A percentile compares a stretch with the other conserved stretches of the same genome.
These are phyloP conservation scores for Dryoscopus gambensis DNA, from an alignment of 2,113 vertebrate species.

Conservation along the genomic window DNA sequence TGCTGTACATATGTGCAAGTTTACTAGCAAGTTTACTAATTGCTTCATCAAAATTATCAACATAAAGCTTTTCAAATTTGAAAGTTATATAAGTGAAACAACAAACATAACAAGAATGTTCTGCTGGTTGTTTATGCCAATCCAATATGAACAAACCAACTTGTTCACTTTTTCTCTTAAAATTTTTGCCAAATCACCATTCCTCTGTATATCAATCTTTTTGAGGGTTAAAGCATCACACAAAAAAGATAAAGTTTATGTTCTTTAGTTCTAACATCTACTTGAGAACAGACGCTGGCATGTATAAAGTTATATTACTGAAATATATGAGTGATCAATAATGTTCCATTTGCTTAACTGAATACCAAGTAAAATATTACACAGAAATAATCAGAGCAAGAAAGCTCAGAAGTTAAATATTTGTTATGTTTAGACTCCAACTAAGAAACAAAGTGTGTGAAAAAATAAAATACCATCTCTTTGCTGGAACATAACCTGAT, in stretches of 20 bases:
- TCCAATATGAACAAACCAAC: neutral
- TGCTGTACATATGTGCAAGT: neutral
- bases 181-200: neutral
- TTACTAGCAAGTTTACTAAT: neutral
- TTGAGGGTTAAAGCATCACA: neutral
- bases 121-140: neutral
- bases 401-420: constrained; percentile 37
- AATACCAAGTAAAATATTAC: constrained; percentile 18
- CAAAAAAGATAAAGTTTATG: neutral
- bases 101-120: neutral
- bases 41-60: neutral
- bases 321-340: neutral
- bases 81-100: neutral
- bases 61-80: neutral
- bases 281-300: neutral
- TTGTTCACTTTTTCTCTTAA: neutral
- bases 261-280: neutral
- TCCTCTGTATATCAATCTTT: neutral
- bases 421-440: neutral
- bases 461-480: neutral
- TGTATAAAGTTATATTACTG: neutral
- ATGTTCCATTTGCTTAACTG: neutral
- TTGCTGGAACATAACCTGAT: neutral
- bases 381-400: constrained; percentile 1
- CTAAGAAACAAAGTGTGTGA: neutral